Evolutionary conservation across 2,797 vertebrate species (phyloP).

Genomic region (Cynopterus sphinx): DNA sequence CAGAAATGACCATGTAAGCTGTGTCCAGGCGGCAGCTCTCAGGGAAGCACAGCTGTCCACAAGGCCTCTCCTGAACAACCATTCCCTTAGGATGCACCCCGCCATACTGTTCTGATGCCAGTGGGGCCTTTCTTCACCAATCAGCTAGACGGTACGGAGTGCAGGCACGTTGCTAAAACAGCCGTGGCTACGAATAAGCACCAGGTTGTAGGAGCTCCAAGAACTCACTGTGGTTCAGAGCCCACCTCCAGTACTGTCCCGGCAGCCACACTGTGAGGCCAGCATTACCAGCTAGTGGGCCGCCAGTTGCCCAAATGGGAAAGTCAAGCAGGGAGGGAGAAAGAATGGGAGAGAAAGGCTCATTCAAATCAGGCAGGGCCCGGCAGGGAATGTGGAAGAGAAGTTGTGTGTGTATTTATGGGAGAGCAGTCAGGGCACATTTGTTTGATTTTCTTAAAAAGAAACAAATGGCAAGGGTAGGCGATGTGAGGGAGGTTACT

Average conservation of each 20-base stretch:
- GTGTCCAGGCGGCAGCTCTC: background rate
- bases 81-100: background rate
- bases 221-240: background rate
- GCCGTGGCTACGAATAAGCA: background rate
- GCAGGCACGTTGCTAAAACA: background rate
- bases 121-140: background rate
- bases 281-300: background rate
- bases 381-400: background rate
- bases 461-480: background rate
- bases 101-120: background rate
- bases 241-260: background rate
- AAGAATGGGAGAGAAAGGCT: background rate
- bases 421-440: background rate
- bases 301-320: background rate
- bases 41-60: background rate
- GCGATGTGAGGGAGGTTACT: background rate
- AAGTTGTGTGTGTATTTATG: too few relatives aligned
- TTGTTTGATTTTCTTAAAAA: background rate
- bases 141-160: too few relatives aligned
- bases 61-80: fast-evolving
- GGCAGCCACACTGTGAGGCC: background rate
- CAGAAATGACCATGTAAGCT: background rate
- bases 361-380: too few relatives aligned
- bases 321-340: background rate
- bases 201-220: background rate